Conservation (phyloP, 2,888 invertebrate genomes). For the Eupithecia dodoneata region DNA sequence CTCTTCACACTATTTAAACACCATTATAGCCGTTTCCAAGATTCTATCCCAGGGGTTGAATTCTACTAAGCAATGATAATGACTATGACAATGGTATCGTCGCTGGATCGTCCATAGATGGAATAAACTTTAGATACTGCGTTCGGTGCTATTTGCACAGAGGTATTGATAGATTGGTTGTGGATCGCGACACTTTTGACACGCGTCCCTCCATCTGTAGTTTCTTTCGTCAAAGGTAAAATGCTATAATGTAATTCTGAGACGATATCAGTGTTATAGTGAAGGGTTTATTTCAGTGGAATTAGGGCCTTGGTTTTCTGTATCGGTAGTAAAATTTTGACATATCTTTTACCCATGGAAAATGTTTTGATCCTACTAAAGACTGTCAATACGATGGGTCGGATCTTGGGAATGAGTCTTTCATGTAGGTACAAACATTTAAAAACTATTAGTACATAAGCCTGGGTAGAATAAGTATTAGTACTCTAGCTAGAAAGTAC, state of each 20-base stretch:
- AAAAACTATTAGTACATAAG: not conserved
- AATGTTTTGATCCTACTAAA: not conserved
- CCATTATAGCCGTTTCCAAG: not conserved
- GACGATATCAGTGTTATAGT: too few species aligned
- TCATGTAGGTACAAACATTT: not conserved
- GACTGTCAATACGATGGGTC: not conserved
- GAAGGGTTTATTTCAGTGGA: too few species aligned
- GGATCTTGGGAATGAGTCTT: not conserved
- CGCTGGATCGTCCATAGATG: too few species aligned
- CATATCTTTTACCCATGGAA: not conserved
- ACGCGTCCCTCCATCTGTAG: too few species aligned
- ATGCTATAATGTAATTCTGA: too few species aligned
- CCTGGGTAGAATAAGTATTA: not conserved
- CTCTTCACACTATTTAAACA: not conserved
- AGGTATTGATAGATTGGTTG: too few species aligned
- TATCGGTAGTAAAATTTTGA: not conserved
- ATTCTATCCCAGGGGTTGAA: not conserved
- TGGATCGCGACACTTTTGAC: too few species aligned
- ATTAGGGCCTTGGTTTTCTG: not conserved
- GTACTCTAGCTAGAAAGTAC: not conserved
- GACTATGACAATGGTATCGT: too few species aligned
- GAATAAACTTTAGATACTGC: too few species aligned
- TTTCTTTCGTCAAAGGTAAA: too few species aligned
- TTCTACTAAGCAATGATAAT: too few species aligned
- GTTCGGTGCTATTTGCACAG: too few species aligned